These are phyloP conservation scores for Pangasius sanitwongsei DNA, from an alignment of 2,797 vertebrate species.

Conservation along the genomic window DNA sequence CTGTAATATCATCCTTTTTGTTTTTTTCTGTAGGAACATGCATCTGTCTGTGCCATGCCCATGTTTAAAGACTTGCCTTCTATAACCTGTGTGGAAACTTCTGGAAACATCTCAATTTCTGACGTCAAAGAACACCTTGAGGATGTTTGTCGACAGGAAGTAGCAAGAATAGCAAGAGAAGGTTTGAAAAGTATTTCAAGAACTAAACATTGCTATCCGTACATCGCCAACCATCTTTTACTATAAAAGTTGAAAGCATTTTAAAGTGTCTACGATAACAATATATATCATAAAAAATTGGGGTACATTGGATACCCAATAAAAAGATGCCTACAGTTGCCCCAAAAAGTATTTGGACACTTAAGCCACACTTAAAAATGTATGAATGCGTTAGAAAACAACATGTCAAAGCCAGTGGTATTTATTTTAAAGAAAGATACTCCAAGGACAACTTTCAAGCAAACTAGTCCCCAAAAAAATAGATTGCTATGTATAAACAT, in stretches of 20 bases:
- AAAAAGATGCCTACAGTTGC: not conserved
- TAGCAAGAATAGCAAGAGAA: not conserved
- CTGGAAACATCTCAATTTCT: not conserved
- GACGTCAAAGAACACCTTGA: not conserved
- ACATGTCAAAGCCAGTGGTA: not conserved
- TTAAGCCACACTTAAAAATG: not conserved
- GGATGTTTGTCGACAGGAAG: slow-evolving; percentile 21
- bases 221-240: not conserved
- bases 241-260: not conserved
- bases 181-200: not conserved
- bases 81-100: not conserved
- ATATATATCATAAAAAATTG: not conserved
- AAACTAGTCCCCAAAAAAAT: not conserved
- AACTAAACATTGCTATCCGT: not conserved
- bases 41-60: not conserved
- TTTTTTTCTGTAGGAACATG: not conserved
- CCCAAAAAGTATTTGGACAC: not conserved
- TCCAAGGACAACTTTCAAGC: not conserved
- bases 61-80: slow-evolving; percentile 2
- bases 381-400: not conserved
- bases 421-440: not conserved
- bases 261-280: not conserved
- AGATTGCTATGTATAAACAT: not conserved
- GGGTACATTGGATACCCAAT: not conserved
- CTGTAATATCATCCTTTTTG: not conserved